phyloP scores from a whole-genome alignment of 1,140 invertebrate species.

The Phthorimaea operculella region DNA sequence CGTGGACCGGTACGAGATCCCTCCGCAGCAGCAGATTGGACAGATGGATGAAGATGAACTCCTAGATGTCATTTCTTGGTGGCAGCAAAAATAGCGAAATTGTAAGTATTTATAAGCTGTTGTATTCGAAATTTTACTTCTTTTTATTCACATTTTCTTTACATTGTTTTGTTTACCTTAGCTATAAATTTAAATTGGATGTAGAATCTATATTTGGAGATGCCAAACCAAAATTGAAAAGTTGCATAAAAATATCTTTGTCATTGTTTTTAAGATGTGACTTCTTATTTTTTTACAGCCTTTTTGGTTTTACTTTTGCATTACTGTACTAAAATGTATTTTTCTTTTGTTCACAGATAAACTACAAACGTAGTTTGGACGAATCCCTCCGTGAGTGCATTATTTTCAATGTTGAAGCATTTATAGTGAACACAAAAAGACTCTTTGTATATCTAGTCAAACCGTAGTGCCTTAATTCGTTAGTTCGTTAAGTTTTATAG shows the following conservation, averaged over 20 bases:
- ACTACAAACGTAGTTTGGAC: conserved; percentile 29
- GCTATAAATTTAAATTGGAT: too few species aligned
- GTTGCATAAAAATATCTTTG: neutral
- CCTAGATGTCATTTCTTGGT: conserved; percentile 86
- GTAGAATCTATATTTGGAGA: too few species aligned
- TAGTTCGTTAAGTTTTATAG: conserved; percentile 14
- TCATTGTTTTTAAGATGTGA: neutral
- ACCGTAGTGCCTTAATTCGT: conserved; percentile 52
- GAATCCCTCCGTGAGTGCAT: conserved; percentile 54
- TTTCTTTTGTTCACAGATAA: conserved; percentile 45
- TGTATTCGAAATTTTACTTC: neutral
- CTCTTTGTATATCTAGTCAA: conserved; percentile 62
- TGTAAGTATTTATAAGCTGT: conserved; percentile 36
- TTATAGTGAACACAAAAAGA: conserved; percentile 54
- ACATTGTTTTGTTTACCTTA: conserved; percentile 2
- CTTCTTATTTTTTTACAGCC: conserved; percentile 2
- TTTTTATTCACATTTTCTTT: conserved; percentile 10
- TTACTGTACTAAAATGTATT: conserved; percentile 20
- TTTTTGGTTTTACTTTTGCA: neutral
- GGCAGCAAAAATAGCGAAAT: conserved; percentile 73
- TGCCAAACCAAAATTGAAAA: too few species aligned
- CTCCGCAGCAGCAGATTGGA: conserved; percentile 71
- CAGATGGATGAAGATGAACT: conserved; percentile 82
- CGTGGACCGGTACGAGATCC: conserved; percentile 63
- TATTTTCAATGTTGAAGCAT: conserved; percentile 28